Base-by-base conservation (phyloP, 2,113 vertebrate species). In the Reinhardtius hippoglossoides region DNA sequence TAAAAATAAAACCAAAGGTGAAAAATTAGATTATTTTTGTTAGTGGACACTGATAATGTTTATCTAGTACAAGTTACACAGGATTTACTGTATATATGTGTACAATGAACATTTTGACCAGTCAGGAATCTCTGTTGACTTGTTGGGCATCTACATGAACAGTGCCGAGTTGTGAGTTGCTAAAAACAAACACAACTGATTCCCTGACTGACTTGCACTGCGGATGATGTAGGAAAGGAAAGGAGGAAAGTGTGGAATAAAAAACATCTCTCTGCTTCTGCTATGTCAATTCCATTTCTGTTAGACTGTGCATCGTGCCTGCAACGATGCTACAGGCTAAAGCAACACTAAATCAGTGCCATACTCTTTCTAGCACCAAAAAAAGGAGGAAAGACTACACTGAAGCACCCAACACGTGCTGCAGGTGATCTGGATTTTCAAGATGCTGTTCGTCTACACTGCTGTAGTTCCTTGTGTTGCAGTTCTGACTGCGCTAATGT, bases 401-500 rank as follows among this genome's bases (percentile, higher is more conserved):
- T 21, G 55, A 71, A 61, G 8, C 9, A 50, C 59, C 7, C 21
- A n/a, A 16, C 35, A 35, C 16, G 9, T 57, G 4, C 10, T 69
- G 66, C 9, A 60, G 42, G 26, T 54, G 15, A 48, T 23, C 21
- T 13, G 1, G 23, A 21, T 24, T 62, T 42, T 7, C 37, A 61
- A 48, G 54, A 46, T 66, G 7, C 9, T 62, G 46, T 40, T 60
- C 20, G 13, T 80, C 9, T 40, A 13, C 46, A 15, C 31, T 13
- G 50, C 16, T 40, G 23, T n/a, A 18, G 2, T 21, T 67, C 31
- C 31, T 46, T 37, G 24, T 40, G 66, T n/a, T 57, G 9, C 3
- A 46, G n/a, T 61, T 27, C n/a, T 5, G 23, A 66, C 21, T 50
- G 65, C 64, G 20, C 27, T 35, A 35, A 48, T 65, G 65, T 64